phyloP scores from a whole-genome alignment of 35 echinoderm and acorn worm genomes.

The Stichopus chloronotus region DNA sequence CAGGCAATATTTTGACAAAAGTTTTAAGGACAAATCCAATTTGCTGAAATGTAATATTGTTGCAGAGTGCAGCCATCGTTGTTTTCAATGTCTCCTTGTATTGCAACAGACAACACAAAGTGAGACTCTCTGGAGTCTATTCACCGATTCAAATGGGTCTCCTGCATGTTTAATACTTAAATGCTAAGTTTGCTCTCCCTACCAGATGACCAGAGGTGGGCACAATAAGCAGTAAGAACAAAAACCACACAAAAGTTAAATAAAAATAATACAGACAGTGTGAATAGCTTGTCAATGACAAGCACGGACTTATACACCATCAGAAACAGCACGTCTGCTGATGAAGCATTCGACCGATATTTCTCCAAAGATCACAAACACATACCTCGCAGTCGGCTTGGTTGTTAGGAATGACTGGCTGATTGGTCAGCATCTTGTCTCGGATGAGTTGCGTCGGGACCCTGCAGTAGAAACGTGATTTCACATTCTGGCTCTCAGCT shows the following conservation, averaged over 20 bases:
- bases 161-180: no score
- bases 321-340: no score
- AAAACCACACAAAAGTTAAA: background rate
- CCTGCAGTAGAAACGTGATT: conserved; percentile 75
- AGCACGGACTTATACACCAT: background rate
- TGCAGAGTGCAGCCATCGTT: no score
- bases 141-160: no score
- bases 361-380: no score
- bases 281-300: background rate
- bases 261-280: background rate
- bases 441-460: conserved; percentile 69
- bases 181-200: no score
- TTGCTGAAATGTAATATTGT: no score
- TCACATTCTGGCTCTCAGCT: conserved; percentile 88
- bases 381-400: conserved; percentile 88
- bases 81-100: no score
- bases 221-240: background rate
- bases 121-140: no score
- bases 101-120: no score
- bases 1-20: background rate
- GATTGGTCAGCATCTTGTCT: conserved; percentile 70
- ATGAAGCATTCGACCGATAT: no score
- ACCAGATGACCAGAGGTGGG: background rate
- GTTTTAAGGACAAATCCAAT: background rate
- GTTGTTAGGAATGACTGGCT: conserved; percentile 80